A percentile compares a stretch with the other conserved stretches of the same genome.
phyloP scores from a whole-genome alignment of 2,113 vertebrate species.

The Phodopus roborovskii region DNA sequence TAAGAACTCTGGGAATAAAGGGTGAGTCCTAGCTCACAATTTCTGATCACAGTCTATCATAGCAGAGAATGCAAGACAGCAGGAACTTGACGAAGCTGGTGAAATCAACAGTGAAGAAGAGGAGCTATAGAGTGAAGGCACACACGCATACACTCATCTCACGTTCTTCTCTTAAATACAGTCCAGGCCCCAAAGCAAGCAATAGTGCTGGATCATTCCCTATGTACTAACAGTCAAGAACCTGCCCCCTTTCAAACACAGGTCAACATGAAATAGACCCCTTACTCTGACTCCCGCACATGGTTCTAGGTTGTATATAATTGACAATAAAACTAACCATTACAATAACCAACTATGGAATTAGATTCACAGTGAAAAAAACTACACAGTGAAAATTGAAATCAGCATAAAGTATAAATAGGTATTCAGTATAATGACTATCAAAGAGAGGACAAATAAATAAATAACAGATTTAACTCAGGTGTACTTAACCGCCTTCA shows the following conservation, averaged over 20 bases:
- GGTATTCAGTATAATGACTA: conserved; percentile 52
- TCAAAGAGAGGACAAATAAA: conserved; percentile 64
- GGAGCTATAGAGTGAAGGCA: too few species aligned
- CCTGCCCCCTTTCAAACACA: too few species aligned
- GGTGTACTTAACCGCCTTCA: not conserved
- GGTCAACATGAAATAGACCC: too few species aligned
- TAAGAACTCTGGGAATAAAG: not conserved
- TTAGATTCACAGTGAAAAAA: conserved; percentile 62
- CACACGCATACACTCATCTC: not conserved
- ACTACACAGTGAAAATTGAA: conserved; percentile 42
- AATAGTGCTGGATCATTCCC: too few species aligned
- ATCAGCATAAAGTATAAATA: conserved; percentile 38
- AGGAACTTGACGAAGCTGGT: not conserved
- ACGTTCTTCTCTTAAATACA: not conserved
- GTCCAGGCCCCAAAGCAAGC: not conserved
- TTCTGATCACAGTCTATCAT: not conserved
- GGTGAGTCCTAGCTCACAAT: not conserved
- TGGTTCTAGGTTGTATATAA: not conserved
- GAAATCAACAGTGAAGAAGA: too few species aligned
- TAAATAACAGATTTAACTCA: not conserved
- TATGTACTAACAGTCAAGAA: not conserved
- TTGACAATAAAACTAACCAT: not conserved
- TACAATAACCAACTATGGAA: not conserved
- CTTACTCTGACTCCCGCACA: not conserved
- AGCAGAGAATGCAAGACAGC: not conserved